Percentiles rank a stretch among this genome's conserved stretches.
These are phyloP conservation scores for Porites australiensis DNA, from an alignment of 64 coral and sea anemone species.

Conservation along the genomic window DNA sequence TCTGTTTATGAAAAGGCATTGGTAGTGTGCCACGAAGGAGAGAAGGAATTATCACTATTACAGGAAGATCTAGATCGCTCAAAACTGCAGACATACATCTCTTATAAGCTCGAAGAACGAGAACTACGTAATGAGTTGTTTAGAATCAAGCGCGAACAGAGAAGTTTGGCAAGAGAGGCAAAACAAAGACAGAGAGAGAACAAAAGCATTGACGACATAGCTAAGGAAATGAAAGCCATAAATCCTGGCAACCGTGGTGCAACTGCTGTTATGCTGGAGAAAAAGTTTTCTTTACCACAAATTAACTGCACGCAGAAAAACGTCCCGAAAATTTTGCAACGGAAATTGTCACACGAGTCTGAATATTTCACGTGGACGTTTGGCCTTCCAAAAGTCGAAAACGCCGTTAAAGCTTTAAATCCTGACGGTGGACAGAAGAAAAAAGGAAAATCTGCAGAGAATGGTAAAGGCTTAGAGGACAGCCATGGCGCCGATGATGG, in stretches of 20 bases:
- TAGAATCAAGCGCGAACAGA: slow-evolving; percentile 67
- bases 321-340: slow-evolving; percentile 70
- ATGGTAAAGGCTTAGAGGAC: not conserved
- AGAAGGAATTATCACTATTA: slow-evolving; percentile 51
- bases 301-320: slow-evolving; percentile 82
- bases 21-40: slow-evolving; percentile 66
- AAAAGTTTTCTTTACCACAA: slow-evolving; percentile 70
- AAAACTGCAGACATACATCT: slow-evolving; percentile 76
- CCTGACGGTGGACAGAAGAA: not conserved
- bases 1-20: slow-evolving; percentile 92
- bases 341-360: slow-evolving; percentile 80
- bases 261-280: slow-evolving; percentile 60
- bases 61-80: slow-evolving; percentile 69
- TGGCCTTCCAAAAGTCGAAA: slow-evolving; percentile 59
- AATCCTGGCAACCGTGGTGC: slow-evolving; percentile 46
- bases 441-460: slow-evolving; percentile 7
- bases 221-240: slow-evolving; percentile 62
- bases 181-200: slow-evolving; percentile 42
- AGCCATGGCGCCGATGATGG: not conserved
- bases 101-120: slow-evolving; percentile 77
- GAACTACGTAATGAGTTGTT: slow-evolving; percentile 81
- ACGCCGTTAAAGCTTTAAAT: not conserved
- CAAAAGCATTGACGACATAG: slow-evolving; percentile 82
- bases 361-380: slow-evolving; percentile 92
- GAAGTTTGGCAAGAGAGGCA: slow-evolving; percentile 69